Evolutionary conservation across 2,113 vertebrate species (phyloP).

Genomic region (Platichthys stellatus): DNA sequence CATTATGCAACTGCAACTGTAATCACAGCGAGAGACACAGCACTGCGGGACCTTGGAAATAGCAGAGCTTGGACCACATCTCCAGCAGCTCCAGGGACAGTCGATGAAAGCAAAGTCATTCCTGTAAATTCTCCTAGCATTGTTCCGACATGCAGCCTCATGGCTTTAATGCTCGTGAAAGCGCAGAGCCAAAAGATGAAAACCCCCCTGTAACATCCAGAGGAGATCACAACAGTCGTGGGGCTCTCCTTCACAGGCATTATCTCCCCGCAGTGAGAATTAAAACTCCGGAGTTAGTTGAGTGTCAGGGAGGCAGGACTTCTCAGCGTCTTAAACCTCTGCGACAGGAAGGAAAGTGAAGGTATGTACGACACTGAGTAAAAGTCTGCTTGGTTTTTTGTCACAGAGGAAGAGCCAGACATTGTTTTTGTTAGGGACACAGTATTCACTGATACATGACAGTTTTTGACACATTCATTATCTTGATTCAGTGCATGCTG

Average conservation of each 20-base stretch:
- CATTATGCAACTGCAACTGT: too few species aligned
- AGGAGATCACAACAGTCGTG: constrained; percentile 29
- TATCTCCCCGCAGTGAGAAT: constrained; percentile 43
- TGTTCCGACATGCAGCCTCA: constrained; percentile 34
- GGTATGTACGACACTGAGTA: constrained; percentile 4
- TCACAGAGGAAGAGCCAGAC: background rate
- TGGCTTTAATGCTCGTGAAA: constrained; percentile 40
- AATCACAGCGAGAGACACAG: too few species aligned
- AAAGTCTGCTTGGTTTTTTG: background rate
- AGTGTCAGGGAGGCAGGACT: constrained; percentile 51
- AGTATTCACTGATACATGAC: background rate
- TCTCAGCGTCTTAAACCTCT: constrained; percentile 32
- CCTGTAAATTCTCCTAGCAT: constrained; percentile 24
- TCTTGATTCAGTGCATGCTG: constrained; percentile 1
- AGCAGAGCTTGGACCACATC: background rate
- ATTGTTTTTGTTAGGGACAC: constrained; percentile 14
- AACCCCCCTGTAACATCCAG: constrained; percentile 27
- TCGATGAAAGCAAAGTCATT: constrained; percentile 39
- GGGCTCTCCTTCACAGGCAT: constrained; percentile 24
- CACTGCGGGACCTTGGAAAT: too few species aligned
- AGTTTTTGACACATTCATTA: constrained; percentile 20
- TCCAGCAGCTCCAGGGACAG: constrained; percentile 16
- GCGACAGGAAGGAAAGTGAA: constrained; percentile 17
- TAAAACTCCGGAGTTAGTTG: constrained; percentile 52
- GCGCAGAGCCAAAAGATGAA: constrained; percentile 31